phyloP scores from a whole-genome alignment of 1,140 invertebrate genomes.

The Cyphomyrmex costatus region DNA sequence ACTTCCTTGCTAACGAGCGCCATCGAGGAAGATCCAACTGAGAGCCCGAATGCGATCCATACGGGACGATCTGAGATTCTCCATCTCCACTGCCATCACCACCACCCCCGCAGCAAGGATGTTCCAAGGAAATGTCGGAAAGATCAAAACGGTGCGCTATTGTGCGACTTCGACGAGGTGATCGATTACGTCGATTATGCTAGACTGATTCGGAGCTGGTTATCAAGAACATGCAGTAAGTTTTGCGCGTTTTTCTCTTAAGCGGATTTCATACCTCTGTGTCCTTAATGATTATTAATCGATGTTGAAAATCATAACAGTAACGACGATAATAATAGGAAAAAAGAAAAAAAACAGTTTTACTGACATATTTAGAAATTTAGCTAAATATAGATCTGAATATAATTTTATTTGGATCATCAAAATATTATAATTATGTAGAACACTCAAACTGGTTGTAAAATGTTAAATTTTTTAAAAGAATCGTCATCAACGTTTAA shows the following conservation, averaged over 20 bases:
- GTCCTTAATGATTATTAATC: not conserved
- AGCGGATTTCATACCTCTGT: not conserved
- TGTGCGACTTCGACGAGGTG: conserved; percentile 41
- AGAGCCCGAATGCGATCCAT: not conserved
- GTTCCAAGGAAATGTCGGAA: not conserved
- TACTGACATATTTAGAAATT: no score
- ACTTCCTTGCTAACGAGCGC: conserved; percentile 51
- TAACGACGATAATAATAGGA: conserved; percentile 2
- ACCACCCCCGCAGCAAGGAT: not conserved
- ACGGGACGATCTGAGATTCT: not conserved
- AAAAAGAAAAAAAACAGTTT: not conserved
- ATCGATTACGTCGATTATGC: conserved; percentile 23
- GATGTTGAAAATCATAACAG: not conserved
- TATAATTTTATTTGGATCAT: no score
- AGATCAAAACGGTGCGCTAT: not conserved
- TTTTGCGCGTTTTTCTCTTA: conserved; percentile 18
- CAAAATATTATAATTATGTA: no score
- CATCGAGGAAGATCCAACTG: conserved; percentile 28
- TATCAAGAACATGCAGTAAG: conserved; percentile 69
- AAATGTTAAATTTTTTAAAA: no score
- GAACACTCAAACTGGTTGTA: no score
- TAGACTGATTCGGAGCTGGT: conserved; percentile 41
- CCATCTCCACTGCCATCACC: not conserved
- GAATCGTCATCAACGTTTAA: no score
- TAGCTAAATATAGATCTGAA: no score